Evolutionary conservation across 2,888 invertebrate species (phyloP).

Genomic region (Megamerina dolium): DNA sequence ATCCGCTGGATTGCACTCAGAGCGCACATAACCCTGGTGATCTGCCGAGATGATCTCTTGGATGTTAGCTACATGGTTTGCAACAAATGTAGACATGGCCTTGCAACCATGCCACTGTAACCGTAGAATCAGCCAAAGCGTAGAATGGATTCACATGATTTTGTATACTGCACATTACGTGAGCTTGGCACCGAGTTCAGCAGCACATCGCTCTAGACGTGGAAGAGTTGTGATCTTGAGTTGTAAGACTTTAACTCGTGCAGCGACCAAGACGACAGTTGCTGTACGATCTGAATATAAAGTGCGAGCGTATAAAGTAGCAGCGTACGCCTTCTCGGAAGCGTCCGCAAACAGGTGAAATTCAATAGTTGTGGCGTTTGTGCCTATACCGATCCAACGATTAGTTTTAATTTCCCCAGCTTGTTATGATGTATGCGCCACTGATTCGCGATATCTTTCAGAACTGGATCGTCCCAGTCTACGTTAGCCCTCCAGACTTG

Average conservation of each 20-base stretch:
- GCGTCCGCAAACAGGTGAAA: too few relatives aligned
- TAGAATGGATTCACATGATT: background rate
- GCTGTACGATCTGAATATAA: background rate
- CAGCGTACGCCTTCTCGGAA: too few relatives aligned
- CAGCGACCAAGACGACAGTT: background rate
- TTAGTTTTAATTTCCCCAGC: background rate
- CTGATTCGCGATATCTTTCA: background rate
- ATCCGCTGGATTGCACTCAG: too few relatives aligned
- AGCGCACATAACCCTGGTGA: too few relatives aligned
- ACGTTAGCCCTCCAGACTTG: background rate
- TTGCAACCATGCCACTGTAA: background rate
- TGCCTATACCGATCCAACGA: background rate
- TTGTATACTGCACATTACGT: background rate
- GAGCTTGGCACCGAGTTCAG: background rate
- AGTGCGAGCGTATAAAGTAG: background rate
- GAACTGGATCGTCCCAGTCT: background rate
- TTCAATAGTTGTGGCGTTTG: background rate
- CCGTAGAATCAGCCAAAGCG: background rate
- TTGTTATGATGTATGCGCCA: background rate
- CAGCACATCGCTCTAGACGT: background rate
- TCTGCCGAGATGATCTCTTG: background rate
- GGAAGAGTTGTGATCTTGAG: too few relatives aligned
- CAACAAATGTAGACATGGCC: background rate
- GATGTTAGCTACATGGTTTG: background rate
- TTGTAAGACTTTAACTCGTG: too few relatives aligned